These are phyloP conservation scores for Grantiella picta DNA, from an alignment of 2,113 vertebrate genomes.

Conservation along the genomic window DNA sequence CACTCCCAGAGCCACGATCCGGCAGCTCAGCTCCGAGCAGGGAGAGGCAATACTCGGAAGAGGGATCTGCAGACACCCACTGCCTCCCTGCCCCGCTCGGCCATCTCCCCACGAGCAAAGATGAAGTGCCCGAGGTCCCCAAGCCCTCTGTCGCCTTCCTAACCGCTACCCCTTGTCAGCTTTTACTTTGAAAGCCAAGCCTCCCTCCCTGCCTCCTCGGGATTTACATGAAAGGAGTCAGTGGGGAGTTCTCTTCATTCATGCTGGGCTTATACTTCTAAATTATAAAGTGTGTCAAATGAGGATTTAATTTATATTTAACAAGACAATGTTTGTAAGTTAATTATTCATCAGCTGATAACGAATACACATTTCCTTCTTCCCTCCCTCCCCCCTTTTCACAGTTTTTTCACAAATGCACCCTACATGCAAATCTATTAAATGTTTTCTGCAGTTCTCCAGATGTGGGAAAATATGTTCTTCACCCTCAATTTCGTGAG, in stretches of 20 bases:
- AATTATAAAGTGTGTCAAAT: constrained; percentile 57
- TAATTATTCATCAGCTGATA: constrained; percentile 64
- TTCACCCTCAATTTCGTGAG: constrained; percentile 26
- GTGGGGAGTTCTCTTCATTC: constrained; percentile 22
- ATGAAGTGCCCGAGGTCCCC: not conserved
- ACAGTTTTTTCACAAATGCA: constrained; percentile 14
- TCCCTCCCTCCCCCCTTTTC: not conserved
- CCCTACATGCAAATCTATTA: constrained; percentile 12
- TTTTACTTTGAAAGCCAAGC: not conserved
- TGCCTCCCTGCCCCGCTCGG: not conserved
- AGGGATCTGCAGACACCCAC: not conserved
- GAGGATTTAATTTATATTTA: constrained; percentile 65
- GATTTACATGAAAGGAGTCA: constrained; percentile 10
- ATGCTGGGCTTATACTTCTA: constrained; percentile 11
- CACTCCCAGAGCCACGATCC: not conserved
- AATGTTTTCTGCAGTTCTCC: constrained; percentile 16
- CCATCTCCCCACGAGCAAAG: not conserved
- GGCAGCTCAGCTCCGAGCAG: not conserved
- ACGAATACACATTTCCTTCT: constrained; percentile 9
- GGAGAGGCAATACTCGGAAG: not conserved
- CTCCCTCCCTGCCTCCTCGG: not conserved
- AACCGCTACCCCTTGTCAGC: not conserved
- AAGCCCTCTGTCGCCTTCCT: not conserved
- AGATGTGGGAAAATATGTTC: constrained; percentile 26
- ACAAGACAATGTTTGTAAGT: constrained; percentile 55